phyloP scores from a whole-genome alignment of 2,888 invertebrate species.

The Pollenia angustigena region DNA sequence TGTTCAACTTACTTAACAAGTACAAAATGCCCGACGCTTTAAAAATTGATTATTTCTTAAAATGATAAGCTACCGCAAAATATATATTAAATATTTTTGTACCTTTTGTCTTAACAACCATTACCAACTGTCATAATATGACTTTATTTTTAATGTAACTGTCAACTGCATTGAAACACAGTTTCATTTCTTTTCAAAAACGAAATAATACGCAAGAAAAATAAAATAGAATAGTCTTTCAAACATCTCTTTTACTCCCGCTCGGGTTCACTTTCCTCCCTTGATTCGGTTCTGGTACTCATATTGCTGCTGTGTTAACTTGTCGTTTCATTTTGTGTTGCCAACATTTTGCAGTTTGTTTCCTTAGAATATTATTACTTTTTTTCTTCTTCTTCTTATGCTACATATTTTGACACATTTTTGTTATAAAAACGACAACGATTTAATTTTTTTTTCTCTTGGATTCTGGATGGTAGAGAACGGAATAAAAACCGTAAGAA shows the following conservation, averaged over 20 bases:
- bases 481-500: conserved; percentile 36
- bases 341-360: conserved; percentile 35
- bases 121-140: conserved; percentile 72
- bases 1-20: neutral
- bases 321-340: conserved; percentile 27
- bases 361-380: conserved; percentile 26
- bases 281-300: neutral
- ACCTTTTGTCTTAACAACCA: conserved; percentile 68
- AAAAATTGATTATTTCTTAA: neutral
- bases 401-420: conserved; percentile 67
- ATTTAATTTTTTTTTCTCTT: conserved; percentile 5
- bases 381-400: conserved; percentile 4
- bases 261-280: conserved; percentile 15
- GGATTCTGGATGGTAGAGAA: neutral
- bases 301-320: conserved; percentile 25
- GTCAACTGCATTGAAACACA: conserved; percentile 64
- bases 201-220: neutral
- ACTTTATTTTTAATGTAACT: conserved; percentile 73
- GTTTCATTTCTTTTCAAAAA: conserved; percentile 52
- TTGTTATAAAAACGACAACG: conserved; percentile 45
- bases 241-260: conserved; percentile 14
- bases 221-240: conserved; percentile 11
- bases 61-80: conserved; percentile 26
- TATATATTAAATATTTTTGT: conserved; percentile 25
- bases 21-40: neutral